A percentile compares a stretch with the other conserved stretches of the same genome.
Evolutionary conservation across 1,140 invertebrate genomes (phyloP).

Genomic region (Drosophila insularis): DNA sequence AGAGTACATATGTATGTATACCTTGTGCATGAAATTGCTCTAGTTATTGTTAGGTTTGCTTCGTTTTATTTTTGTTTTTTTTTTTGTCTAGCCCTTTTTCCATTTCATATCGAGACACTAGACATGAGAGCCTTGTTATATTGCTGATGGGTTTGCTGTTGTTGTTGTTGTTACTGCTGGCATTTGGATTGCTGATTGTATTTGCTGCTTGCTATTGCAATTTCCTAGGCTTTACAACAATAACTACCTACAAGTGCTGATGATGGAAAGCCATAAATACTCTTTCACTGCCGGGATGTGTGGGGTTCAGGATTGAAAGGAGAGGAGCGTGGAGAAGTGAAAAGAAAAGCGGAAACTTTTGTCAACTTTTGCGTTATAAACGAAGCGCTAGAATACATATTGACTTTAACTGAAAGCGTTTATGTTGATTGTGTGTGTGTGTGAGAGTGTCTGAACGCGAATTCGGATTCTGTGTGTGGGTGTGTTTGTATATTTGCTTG

Average conservation of each 20-base stretch:
- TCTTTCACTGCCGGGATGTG: background rate
- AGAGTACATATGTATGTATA: background rate
- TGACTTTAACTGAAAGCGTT: constrained; percentile 69
- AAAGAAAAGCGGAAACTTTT: constrained; percentile 54
- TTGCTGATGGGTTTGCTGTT: constrained; percentile 27
- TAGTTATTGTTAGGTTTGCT: background rate
- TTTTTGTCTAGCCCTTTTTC: constrained; percentile 7
- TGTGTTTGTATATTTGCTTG: constrained; percentile 37
- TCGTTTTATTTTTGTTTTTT: background rate
- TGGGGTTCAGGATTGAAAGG: background rate
- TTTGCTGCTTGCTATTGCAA: constrained; percentile 67
- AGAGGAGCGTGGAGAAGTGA: constrained; percentile 10
- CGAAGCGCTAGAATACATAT: constrained; percentile 70
- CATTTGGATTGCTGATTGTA: constrained; percentile 54
- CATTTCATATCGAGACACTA: constrained; percentile 15
- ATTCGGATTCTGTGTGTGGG: constrained; percentile 5
- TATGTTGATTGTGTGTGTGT: constrained; percentile 55
- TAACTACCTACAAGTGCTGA: constrained; percentile 53
- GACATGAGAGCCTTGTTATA: constrained; percentile 4
- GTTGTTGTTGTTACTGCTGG: constrained; percentile 44
- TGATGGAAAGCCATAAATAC: constrained; percentile 71
- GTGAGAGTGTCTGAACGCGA: background rate
- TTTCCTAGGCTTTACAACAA: constrained; percentile 52
- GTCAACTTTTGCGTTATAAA: constrained; percentile 66
- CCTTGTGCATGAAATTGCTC: constrained; percentile 9